Evolutionary conservation across 1,140 invertebrate genomes (phyloP).

Genomic region (Lucilia cuprina): DNA sequence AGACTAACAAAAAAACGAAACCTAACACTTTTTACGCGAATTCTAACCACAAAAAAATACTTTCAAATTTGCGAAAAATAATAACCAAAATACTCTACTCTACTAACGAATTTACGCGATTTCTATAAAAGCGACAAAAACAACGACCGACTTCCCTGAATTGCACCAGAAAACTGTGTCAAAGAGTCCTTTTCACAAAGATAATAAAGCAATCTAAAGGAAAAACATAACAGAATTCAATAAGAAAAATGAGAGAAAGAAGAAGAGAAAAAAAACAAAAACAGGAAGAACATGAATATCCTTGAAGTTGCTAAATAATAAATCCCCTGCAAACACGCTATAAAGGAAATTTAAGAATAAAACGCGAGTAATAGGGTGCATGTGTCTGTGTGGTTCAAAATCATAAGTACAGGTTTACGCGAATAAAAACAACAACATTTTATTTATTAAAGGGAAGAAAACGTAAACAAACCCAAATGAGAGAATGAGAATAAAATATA

Average conservation of each 20-base stretch:
- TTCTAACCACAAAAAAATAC: no score
- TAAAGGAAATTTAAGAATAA: no score
- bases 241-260: background rate
- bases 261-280: background rate
- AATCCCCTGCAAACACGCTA: no score
- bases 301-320: background rate
- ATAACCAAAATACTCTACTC: background rate
- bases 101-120: conserved; percentile 35
- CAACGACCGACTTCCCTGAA: conserved; percentile 59
- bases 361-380: no score
- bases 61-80: background rate
- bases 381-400: background rate
- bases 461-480: background rate
- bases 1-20: background rate
- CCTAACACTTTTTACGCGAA: no score
- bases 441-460: background rate
- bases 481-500: background rate
- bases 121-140: conserved; percentile 29
- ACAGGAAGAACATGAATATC: conserved; percentile 14
- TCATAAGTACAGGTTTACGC: background rate
- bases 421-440: background rate
- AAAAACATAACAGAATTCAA: background rate
- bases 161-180: conserved; percentile 62
- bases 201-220: background rate
- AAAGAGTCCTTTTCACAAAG: conserved; percentile 42